These are phyloP conservation scores for Oriolus oriolus DNA, from an alignment of 2,113 vertebrate genomes.

Conservation along the genomic window DNA sequence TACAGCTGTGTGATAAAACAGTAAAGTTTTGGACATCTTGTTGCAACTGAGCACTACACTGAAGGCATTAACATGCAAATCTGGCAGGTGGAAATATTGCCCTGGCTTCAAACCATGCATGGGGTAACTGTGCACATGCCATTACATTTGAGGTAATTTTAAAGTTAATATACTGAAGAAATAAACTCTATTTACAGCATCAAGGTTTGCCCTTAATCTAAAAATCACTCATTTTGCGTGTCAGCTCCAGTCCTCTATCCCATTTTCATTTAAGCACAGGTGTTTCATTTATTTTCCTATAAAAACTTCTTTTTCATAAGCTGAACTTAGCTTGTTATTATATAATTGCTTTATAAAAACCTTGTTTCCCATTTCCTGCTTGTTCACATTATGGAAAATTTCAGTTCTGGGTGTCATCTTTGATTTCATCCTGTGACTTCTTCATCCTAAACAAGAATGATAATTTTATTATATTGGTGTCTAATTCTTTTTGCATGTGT, in stretches of 20 bases:
- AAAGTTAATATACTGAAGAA: not conserved
- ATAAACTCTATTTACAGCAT: not conserved
- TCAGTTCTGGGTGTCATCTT: not conserved
- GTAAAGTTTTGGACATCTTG: not conserved
- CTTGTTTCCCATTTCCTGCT: not conserved
- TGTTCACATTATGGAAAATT: not conserved
- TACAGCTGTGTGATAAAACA: not conserved
- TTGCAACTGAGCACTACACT: not conserved
- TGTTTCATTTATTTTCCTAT: not conserved
- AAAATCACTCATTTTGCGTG: not conserved
- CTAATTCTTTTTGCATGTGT: not conserved
- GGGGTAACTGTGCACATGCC: not conserved
- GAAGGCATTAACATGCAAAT: not conserved
- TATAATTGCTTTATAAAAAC: not conserved
- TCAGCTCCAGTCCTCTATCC: not conserved
- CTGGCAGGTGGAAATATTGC: not conserved
- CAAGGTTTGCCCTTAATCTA: not conserved
- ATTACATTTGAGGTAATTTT: not conserved
- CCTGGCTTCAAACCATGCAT: not conserved
- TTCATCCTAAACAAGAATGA: not conserved
- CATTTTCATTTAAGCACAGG: not conserved
- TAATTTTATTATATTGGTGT: not conserved
- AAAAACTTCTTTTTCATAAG: not conserved
- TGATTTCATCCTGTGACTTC: not conserved
- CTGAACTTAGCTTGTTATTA: not conserved